These are phyloP conservation scores for Gasterosteus nipponicus DNA, from an alignment of 2,113 vertebrate species.

Conservation along the genomic window DNA sequence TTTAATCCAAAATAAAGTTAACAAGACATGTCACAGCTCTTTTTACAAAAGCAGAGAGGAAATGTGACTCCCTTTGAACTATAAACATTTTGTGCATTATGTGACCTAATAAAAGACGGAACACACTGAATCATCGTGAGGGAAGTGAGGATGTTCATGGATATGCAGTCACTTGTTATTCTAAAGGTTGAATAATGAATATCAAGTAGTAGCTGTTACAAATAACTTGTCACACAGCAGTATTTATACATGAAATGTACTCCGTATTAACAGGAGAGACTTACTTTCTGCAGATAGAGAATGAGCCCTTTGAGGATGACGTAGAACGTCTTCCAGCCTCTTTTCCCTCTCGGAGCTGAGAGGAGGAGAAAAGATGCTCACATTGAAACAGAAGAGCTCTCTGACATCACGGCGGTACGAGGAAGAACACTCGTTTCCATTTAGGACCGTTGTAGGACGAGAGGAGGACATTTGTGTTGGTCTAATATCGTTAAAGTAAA, in stretches of 20 bases:
- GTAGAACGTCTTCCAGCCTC: slow-evolving; percentile 97
- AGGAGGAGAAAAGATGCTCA: not conserved
- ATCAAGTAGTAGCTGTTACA: slow-evolving; percentile 22
- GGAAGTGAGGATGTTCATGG: slow-evolving; percentile 22
- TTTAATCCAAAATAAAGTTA: not conserved
- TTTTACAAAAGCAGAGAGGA: slow-evolving; percentile 27
- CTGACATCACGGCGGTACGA: not conserved
- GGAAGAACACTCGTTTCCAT: no score
- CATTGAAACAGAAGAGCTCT: not conserved
- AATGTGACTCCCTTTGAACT: not conserved
- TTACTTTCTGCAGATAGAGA: slow-evolving; percentile 96
- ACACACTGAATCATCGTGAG: not conserved
- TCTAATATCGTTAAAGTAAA: no score
- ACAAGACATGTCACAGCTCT: not conserved
- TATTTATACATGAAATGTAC: not conserved
- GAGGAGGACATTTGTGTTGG: no score
- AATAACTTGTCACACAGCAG: not conserved
- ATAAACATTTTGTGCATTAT: not conserved
- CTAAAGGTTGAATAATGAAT: slow-evolving; percentile 51
- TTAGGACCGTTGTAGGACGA: no score
- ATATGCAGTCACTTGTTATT: slow-evolving; percentile 16
- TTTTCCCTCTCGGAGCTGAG: slow-evolving; percentile 93
- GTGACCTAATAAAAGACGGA: not conserved
- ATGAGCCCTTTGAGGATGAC: slow-evolving; percentile 95
- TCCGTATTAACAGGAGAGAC: not conserved